phyloP scores from a whole-genome alignment of 2,113 vertebrate species.

The Furnarius figulus region DNA sequence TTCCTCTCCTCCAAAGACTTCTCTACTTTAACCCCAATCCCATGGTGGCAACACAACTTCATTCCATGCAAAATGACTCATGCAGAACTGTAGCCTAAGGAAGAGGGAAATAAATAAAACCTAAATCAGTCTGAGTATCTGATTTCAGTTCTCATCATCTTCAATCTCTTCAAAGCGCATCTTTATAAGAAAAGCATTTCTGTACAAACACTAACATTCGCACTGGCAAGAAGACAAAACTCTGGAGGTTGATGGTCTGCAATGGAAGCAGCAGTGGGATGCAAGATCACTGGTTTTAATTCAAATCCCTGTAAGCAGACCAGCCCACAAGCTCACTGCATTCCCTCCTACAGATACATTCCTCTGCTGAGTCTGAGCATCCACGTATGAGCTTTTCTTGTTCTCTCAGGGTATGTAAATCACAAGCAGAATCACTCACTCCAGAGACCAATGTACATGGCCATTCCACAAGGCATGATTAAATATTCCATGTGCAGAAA shows the following conservation, averaged over 20 bases:
- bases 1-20: constrained; percentile 7
- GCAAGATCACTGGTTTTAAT: background rate
- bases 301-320: background rate
- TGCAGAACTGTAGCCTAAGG: constrained; percentile 18
- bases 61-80: constrained; percentile 21
- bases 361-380: background rate
- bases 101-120: constrained; percentile 60
- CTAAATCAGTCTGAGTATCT: background rate
- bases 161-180: background rate
- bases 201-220: background rate
- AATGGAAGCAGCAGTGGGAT: background rate
- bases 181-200: background rate
- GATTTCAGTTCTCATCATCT: background rate
- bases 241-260: background rate
- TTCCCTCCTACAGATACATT: background rate
- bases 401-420: background rate
- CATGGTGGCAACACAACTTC: background rate
- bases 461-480: background rate
- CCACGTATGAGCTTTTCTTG: background rate
- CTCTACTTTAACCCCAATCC: constrained; percentile 6
- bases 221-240: background rate
- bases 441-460: background rate
- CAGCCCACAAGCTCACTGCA: background rate
- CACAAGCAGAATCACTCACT: background rate
- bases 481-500: background rate